Evolutionary conservation across 2,113 vertebrate species (phyloP), one percentile per base, ranked within the genome.

Genomic region (Anguilla rostrata): DNA sequence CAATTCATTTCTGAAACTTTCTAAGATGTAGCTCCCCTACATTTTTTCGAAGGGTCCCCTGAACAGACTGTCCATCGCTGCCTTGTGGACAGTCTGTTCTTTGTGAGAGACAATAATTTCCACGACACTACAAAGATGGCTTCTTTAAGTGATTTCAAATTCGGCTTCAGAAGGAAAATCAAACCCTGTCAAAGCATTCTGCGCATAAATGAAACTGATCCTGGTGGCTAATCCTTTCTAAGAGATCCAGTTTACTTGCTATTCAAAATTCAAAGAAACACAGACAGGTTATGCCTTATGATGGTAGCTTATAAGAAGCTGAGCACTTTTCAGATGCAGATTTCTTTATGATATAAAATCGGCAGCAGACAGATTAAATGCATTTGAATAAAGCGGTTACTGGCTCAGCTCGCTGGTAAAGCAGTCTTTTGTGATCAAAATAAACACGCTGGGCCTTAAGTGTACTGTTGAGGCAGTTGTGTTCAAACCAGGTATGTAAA

Each of bases 191-290:
- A 75, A 75, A 75, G 71, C 26, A 34, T 34, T 75, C n/a, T 34
- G 71, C 71, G 34, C 71, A 75, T 7, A 75, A 75, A 12, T 12
- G 71, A 75, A 75, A 75, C 15, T 34, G 26, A 75, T 34, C n/a
- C 26, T 71, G n/a, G 8, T 34, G n/a, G 71, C 71, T 75, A 75
- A 75, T 75, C 71, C 71, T 12, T 9, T 34, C 71, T 34, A 75
- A 75, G 71, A 75, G 71, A 75, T 75, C 71, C 71, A 75, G 34
- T 75, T 75, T 75, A 75, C n/a, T 75, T n/a, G 15, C 71, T 75
- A 34, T 75, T 75, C n/a, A 7, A 34, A 75, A 29, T 75, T 75
- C 71, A 75, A 75, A 75, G 22, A 26, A 75, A 75, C 11, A 3
- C 71, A 34, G n/a, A 26, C n/a, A 75, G 71, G 71, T 75, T 75